Percentiles rank a stretch among this genome's conserved stretches.
Evolutionary conservation across 1,140 invertebrate genomes (phyloP).

Genomic region (Lucilia cuprina): DNA sequence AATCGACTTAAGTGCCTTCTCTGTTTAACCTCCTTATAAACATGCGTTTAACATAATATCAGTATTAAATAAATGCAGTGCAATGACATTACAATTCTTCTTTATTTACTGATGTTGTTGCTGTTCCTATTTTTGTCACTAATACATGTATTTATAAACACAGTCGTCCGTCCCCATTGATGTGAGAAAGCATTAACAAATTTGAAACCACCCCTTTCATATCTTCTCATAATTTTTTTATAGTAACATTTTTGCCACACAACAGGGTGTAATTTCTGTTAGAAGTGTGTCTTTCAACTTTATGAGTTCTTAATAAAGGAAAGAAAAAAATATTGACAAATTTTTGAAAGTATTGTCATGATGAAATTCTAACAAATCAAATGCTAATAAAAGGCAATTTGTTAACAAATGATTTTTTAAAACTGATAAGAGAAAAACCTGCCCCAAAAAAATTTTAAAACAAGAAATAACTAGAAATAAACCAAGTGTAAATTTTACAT

Average conservation of each 20-base stretch:
- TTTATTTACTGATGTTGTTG: background rate
- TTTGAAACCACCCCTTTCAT: background rate
- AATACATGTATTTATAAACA: background rate
- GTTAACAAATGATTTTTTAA: background rate
- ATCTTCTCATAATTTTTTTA: too few species aligned
- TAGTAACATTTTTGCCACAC: background rate
- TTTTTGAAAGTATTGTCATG: background rate
- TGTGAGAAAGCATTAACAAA: background rate
- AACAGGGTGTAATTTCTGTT: background rate
- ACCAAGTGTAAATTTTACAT: background rate
- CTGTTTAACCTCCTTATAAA: too few species aligned
- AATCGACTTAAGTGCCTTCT: too few species aligned
- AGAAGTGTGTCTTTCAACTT: background rate
- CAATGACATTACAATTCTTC: background rate
- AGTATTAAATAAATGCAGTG: background rate
- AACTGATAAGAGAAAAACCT: background rate
- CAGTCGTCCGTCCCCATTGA: background rate
- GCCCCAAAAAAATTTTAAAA: background rate
- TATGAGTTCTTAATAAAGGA: background rate
- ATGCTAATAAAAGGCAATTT: conserved; percentile 1
- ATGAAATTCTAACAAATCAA: background rate
- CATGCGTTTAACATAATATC: too few species aligned
- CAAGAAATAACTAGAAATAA: background rate
- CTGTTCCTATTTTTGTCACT: background rate
- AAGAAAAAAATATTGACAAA: background rate